Base-by-base conservation (phyloP, 2,797 vertebrate species). In the Kryptolebias ocellatus region DNA sequence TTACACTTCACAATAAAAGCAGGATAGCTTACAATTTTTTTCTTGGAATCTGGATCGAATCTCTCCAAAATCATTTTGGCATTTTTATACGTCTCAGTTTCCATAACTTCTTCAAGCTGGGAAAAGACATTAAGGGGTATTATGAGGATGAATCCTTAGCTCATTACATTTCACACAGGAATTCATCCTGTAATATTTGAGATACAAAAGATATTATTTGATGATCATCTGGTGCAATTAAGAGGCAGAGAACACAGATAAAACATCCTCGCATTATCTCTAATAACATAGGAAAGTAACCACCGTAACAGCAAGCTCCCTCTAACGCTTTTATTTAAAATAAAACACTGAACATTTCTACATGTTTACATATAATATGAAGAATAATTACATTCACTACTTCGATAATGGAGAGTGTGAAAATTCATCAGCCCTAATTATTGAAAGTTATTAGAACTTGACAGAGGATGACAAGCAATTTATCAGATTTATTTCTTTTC, bases 381-480 rank as follows among this genome's bases (percentile, higher is more conserved):
- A 97, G 96, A 98, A 97, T 98, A 98, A 99, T 98, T 96, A 96
- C 96, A 96, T 96, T 95, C 95, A 95, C 96, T 96, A 96, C 94
- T 97, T 96, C 95, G 95, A 98, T 99, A 98, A 99, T 99, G 95
- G 95, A 95, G 95, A 98, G 95, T 97, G 96, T 95, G 95, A 98
- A 99, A 99, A 98, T 99, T 96, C 97, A 99, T 99, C 98, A 98
- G 96, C 94, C 91, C 95, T 98, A 97, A 98, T 99, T 99, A 99
- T 99, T 96, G 96, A 95, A 97, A 96, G 96, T 98, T 99, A 98
- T 98, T 98, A 98, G 94, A 64, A 98, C 95, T 96, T 98, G 97
- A 98, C 96, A 97, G 96, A 94, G 92, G 95, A 96, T 98, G 96
- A 98, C 97, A 99, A 95, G 96, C 94, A 95, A 98, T 99, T 98